Evolutionary conservation across 2,888 invertebrate species (phyloP).

Genomic region (Actias luna): DNA sequence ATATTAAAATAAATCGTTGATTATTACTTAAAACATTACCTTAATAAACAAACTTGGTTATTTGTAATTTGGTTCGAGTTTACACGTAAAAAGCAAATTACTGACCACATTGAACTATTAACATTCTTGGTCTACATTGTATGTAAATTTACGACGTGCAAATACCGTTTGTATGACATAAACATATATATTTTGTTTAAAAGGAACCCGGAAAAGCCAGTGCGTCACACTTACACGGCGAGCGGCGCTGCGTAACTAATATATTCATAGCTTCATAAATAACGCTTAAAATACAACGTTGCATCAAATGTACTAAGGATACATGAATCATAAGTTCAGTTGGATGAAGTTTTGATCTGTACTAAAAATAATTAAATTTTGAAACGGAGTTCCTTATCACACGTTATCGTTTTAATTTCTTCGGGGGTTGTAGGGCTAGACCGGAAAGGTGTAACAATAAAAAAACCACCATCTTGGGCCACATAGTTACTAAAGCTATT

Average conservation of each 20-base stretch:
- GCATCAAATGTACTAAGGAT: neutral
- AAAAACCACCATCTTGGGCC: too few species aligned
- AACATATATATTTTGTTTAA: neutral
- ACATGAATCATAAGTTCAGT: neutral
- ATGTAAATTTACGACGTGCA: neutral
- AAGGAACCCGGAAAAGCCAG: constrained; percentile 1
- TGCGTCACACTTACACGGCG: neutral
- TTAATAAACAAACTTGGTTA: neutral
- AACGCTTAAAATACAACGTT: neutral
- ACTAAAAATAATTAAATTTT: neutral
- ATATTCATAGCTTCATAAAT: constrained; percentile 4
- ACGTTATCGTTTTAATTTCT: too few species aligned
- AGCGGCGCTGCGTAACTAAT: neutral
- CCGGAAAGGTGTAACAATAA: too few species aligned
- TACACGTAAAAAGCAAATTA: neutral
- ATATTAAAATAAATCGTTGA: too few species aligned
- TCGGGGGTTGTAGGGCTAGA: too few species aligned
- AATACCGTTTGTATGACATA: neutral
- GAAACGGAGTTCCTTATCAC: too few species aligned
- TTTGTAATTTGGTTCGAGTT: neutral
- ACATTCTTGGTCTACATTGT: neutral
- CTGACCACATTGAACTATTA: neutral
- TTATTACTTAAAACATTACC: too few species aligned
- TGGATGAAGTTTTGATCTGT: neutral
- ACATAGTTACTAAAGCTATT: too few species aligned